Base-by-base conservation (phyloP, 2,797 vertebrate species). In the Enteromius mattozi region DNA sequence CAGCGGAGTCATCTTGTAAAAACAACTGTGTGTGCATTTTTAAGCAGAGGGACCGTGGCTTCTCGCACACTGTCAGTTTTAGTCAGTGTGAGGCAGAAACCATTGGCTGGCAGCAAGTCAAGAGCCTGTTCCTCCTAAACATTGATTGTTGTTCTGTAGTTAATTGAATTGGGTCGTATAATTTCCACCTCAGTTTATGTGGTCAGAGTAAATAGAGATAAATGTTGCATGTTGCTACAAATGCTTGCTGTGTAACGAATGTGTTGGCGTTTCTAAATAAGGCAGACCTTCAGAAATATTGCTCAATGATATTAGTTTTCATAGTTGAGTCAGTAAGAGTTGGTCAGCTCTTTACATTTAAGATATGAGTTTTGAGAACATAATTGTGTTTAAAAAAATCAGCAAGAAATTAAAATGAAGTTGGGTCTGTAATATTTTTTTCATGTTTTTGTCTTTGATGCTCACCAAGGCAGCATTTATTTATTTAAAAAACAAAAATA, bases 1-100 rank as follows among this genome's bases (percentile, higher is more conserved):
- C 88, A 91, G 88, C 86, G 80, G 16, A 83, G 76, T 82, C 49
- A 45, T 72, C 74, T 61, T 83, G 86, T 80, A 83, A 87, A 90
- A 87, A 82, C 66, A 81, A 83, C 65, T 81, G 84, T 65, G 87
- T 87, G 54, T 90, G 85, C 83, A 87, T 59, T 87, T 81, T 86
- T 87, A 63, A 86, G 84, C 88, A 77, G 19, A 77, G 56, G 13
- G 70, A 69, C 42, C 65, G 35, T 19, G 16, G 69, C 51, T 66
- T 54, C 27, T 49, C 51, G 6, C 30, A 42, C 21, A 24, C 74
- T 79, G 74, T 74, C 40, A 77, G 81, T 51, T 80, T 51, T 51
- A 68, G 33, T 87, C 24, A 72, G 37, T 2, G 9, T 7, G 7
- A 3, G 54, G 30, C 78, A 21, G 27, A 24, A 80, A 81, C 65